phyloP scores from a whole-genome alignment of 2,113 vertebrate genomes.

The Romanogobio albipinnatus region DNA sequence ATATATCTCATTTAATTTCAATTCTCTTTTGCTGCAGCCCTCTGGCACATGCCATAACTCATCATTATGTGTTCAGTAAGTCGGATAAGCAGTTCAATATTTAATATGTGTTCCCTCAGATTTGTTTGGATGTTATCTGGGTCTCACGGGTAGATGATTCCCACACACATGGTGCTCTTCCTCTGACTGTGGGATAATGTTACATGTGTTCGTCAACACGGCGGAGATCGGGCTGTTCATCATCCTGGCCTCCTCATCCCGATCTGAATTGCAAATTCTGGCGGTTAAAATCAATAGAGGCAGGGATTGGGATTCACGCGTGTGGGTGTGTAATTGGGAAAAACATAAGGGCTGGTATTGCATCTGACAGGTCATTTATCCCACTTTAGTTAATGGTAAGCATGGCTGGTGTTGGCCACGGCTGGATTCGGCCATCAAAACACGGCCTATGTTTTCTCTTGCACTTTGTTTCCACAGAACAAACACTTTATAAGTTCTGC shows the following conservation, averaged over 20 bases:
- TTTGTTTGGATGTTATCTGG: conserved; percentile 17
- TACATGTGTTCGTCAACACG: not conserved
- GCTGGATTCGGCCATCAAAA: conserved; percentile 81
- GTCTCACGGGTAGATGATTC: conserved; percentile 4
- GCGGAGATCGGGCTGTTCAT: conserved; percentile 1
- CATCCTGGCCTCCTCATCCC: conserved; percentile 25
- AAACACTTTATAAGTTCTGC: conserved; percentile 11
- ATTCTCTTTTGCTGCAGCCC: conserved; percentile 4
- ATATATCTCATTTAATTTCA: conserved; percentile 41
- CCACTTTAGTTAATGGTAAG: conserved; percentile 89
- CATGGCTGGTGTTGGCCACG: conserved; percentile 79
- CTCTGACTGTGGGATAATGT: not conserved
- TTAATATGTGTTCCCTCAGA: conserved; percentile 32
- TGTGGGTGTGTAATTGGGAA: conserved; percentile 84
- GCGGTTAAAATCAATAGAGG: conserved; percentile 56
- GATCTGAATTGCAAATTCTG: conserved; percentile 67
- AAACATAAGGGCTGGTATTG: conserved; percentile 88
- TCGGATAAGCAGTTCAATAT: conserved; percentile 39
- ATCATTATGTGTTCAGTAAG: conserved; percentile 19
- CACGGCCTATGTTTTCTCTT: conserved; percentile 79
- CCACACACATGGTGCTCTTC: not conserved
- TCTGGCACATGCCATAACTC: conserved; percentile 34
- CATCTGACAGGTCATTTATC: conserved; percentile 93
- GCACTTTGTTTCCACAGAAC: conserved; percentile 57
- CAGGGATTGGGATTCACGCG: conserved; percentile 67